Evolutionary conservation across 1,140 invertebrate species (phyloP), one percentile per base, ranked within the genome.

Genomic region (Diorhabda sublineata): DNA sequence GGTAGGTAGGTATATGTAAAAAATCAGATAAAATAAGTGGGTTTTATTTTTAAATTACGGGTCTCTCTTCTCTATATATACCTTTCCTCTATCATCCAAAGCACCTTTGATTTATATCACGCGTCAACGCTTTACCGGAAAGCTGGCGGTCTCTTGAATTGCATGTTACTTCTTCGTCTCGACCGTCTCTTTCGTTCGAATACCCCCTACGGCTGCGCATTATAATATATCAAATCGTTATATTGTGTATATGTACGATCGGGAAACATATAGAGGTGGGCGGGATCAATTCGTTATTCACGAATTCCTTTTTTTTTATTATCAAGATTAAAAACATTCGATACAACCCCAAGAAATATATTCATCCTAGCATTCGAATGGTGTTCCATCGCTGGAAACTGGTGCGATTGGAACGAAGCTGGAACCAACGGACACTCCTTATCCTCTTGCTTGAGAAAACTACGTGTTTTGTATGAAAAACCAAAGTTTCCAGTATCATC

Each of bases 31-130:
- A 62, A 47, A 62, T 62, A 8, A n/a, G 44, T 42, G 61, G 61
- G 42, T 62, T 62, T 62, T 62, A 62, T 62, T 62, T 62, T 62
- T 62, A 62, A 44, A 62, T 62, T 43, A 8, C 8, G 42, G 42
- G 8, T n/a, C 47, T 26, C 26, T 26, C 26, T 26, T 26, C 26
- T 26, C 26, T 26, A 26, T 26, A 26, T 26, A 4, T 52, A 52
- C 47, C 47, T 52, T 52, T 52, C 47, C 26, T 42, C 59, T 44
- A 42, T 62, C 61, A 44, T 62, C 42, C 8, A 5, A 11, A 62
- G 61, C 61, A 62, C 61, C 61, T 62, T 62, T 62, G 61, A 62
- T 62, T 62, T 62, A 62, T 62, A 62, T 62, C 61, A 62, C 44
- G 61, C 61, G 61, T 62, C 61, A 62, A 62, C 61, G 61, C 61